These are phyloP conservation scores for Sinotaia quadrata DNA, from an alignment of 2,888 invertebrate genomes.

Conservation along the genomic window DNA sequence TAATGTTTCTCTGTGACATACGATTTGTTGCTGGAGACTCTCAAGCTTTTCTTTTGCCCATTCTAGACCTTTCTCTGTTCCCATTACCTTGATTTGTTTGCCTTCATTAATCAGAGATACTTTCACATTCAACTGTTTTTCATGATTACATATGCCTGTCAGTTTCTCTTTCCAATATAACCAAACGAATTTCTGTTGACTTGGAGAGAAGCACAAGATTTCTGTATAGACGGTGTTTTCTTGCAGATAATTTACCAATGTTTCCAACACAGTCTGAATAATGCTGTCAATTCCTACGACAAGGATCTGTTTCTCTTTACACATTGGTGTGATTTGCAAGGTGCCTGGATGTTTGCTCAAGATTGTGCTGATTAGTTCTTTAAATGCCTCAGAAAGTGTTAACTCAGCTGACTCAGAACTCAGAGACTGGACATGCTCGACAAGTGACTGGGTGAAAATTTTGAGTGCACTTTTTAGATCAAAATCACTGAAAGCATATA, in stretches of 20 bases:
- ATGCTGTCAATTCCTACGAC: conserved; percentile 18
- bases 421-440: conserved; percentile 13
- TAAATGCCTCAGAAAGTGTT: conserved; percentile 3
- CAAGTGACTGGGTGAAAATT: conserved; percentile 13
- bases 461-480: conserved; percentile 1
- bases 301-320: neutral
- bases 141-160: conserved; percentile 9
- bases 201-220: conserved; percentile 22
- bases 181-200: conserved; percentile 33
- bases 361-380: neutral
- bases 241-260: conserved; percentile 32
- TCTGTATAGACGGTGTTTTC: conserved; percentile 34
- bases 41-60: neutral
- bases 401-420: conserved; percentile 6
- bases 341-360: conserved; percentile 13
- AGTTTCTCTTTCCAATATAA: conserved; percentile 33
- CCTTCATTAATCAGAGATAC: neutral
- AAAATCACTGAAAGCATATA: conserved; percentile 8
- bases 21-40: neutral
- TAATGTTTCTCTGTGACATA: neutral
- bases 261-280: conserved; percentile 20
- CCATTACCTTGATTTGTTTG: neutral
- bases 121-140: neutral
- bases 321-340: conserved; percentile 18
- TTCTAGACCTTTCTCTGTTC: conserved; percentile 7